A percentile compares a stretch with the other conserved stretches of the same genome.
Evolutionary conservation across 1,140 invertebrate species (phyloP).

Genomic region (Acromyrmex heyeri): DNA sequence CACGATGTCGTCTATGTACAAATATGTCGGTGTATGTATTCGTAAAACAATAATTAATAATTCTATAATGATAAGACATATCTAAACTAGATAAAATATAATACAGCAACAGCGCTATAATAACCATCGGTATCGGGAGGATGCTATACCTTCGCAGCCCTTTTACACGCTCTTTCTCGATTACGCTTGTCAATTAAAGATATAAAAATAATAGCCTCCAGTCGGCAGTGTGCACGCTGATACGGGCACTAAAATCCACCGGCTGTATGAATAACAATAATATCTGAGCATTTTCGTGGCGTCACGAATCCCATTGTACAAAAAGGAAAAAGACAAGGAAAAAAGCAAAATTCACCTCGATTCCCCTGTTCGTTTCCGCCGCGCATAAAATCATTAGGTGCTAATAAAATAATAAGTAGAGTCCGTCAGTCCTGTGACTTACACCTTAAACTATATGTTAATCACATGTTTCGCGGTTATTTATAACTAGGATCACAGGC

Average conservation of each 20-base stretch:
- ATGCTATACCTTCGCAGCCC: constrained; percentile 63
- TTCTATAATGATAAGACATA: constrained; percentile 37
- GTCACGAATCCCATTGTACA: constrained; percentile 41
- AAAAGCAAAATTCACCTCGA: constrained; percentile 46
- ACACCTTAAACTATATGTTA: constrained; percentile 70
- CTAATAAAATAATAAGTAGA: constrained; percentile 80
- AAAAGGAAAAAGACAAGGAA: constrained; percentile 50
- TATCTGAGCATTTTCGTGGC: constrained; percentile 79
- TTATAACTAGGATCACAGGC: constrained; percentile 76
- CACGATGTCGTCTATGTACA: constrained; percentile 76
- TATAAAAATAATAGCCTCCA: constrained; percentile 86
- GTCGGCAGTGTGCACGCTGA: constrained; percentile 69
- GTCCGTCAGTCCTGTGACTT: constrained; percentile 83
- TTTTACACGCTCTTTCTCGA: constrained; percentile 52
- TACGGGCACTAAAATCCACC: constrained; percentile 67
- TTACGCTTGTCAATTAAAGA: constrained; percentile 73
- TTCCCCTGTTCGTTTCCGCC: constrained; percentile 43
- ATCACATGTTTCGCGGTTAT: constrained; percentile 69
- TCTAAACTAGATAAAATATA: constrained; percentile 74
- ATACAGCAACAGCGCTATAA: constrained; percentile 70
- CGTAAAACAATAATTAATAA: constrained; percentile 69
- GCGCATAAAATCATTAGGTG: constrained; percentile 75
- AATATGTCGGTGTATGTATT: constrained; percentile 64
- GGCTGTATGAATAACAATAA: constrained; percentile 73
- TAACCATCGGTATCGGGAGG: constrained; percentile 65